Evolutionary conservation across 2,113 vertebrate genomes (phyloP).

Genomic region (Oenanthe oenanthe): DNA sequence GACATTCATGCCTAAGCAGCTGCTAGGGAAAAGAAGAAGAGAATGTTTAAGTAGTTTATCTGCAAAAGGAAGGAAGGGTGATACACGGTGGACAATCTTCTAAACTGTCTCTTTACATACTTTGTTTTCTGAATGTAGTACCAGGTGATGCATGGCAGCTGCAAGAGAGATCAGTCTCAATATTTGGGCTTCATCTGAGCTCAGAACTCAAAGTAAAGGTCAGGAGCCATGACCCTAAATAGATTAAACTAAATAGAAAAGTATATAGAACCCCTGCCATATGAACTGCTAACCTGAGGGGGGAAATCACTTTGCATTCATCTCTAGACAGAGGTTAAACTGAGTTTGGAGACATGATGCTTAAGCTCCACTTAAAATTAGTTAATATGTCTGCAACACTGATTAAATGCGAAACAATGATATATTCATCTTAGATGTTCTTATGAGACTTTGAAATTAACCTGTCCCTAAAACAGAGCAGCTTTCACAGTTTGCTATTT

Average conservation of each 20-base stretch:
- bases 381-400: neutral
- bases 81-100: neutral
- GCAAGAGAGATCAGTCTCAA: neutral
- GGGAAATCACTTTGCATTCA: neutral
- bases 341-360: neutral
- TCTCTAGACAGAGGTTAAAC: conserved; percentile 1
- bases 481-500: neutral
- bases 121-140: neutral
- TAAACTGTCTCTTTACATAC: neutral
- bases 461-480: neutral
- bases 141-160: neutral
- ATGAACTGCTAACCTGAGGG: conserved; percentile 6
- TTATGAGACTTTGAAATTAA: neutral
- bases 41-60: neutral
- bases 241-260: conserved; percentile 10
- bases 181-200: neutral
- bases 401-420: neutral
- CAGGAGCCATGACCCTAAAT: neutral
- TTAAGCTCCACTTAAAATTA: neutral
- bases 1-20: neutral
- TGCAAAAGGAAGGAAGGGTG: neutral
- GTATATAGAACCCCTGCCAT: neutral
- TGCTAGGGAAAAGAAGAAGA: neutral
- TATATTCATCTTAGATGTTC: neutral
- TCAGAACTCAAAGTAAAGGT: conserved; percentile 1